A percentile compares a stretch with the other conserved stretches of the same genome.
Conservation (phyloP, 2,888 invertebrate genomes). For the Pasiphila rectangulata region DNA sequence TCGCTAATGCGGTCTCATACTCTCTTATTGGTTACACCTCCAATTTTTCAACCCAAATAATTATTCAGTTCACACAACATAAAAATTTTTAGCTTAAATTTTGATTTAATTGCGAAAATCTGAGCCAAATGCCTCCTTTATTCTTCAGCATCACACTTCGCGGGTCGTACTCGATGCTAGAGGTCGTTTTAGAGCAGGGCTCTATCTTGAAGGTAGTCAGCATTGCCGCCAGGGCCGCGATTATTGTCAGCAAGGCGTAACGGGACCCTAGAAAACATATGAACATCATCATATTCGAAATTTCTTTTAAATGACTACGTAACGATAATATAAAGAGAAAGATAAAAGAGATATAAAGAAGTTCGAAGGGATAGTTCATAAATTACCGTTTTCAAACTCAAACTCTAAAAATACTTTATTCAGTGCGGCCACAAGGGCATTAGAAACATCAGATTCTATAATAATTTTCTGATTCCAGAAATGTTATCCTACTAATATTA, state of each 20-base stretch:
- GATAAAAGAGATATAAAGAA: too few relatives aligned
- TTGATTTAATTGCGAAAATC: conserved; percentile 45
- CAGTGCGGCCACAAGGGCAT: too few relatives aligned
- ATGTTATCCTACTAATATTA: too few relatives aligned
- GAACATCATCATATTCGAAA: neutral
- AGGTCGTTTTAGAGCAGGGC: conserved; percentile 62
- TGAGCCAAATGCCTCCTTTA: conserved; percentile 70
- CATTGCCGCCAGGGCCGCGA: conserved; percentile 58
- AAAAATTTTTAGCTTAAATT: neutral
- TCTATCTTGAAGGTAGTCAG: conserved; percentile 57
- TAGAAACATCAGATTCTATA: too few relatives aligned
- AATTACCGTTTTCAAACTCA: too few relatives aligned
- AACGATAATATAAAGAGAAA: too few relatives aligned
- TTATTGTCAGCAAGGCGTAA: conserved; percentile 66
- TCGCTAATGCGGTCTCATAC: too few relatives aligned
- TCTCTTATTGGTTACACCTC: too few relatives aligned
- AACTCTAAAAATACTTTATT: too few relatives aligned
- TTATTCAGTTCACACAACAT: neutral
- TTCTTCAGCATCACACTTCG: conserved; percentile 74
- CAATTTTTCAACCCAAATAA: neutral
- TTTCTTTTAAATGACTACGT: neutral
- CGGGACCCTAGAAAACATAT: conserved; percentile 63
- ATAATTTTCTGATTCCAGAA: too few relatives aligned
- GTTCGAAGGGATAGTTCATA: too few relatives aligned
- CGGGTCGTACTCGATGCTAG: conserved; percentile 64